phyloP scores from a whole-genome alignment of 2,113 vertebrate genomes.

The Dicaeum eximium region DNA sequence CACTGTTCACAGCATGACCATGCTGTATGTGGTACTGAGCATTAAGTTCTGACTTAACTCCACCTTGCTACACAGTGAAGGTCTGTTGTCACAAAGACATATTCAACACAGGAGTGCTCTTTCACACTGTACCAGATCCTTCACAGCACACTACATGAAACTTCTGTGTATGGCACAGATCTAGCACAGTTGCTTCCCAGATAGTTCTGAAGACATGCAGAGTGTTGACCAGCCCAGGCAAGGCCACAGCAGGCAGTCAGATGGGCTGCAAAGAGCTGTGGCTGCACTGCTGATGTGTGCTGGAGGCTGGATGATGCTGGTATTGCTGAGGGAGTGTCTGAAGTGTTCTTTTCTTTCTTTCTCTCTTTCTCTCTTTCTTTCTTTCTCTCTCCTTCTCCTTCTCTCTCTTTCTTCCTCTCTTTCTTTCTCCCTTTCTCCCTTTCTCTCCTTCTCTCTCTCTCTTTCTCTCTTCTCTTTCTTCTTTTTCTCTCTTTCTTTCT shows the following conservation, averaged over 20 bases:
- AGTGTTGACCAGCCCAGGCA: neutral
- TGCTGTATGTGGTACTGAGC: neutral
- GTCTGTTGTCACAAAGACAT: neutral
- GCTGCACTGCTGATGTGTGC: neutral
- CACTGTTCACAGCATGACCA: neutral
- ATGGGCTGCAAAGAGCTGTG: neutral
- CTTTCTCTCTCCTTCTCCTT: accelerated
- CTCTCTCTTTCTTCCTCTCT: too few species aligned
- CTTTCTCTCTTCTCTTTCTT: too few species aligned
- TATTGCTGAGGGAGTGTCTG: neutral
- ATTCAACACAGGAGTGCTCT: neutral
- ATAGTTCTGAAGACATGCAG: neutral
- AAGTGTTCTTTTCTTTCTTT: neutral
- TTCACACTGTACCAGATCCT: neutral
- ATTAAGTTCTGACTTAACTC: neutral
- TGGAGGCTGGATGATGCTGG: neutral
- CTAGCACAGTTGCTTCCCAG: neutral
- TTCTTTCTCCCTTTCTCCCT: accelerated
- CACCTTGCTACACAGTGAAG: neutral
- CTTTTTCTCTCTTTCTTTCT: accelerated
- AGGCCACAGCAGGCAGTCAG: neutral
- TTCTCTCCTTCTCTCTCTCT: accelerated
- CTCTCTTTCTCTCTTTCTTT: accelerated
- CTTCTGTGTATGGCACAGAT: neutral
- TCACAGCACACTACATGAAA: neutral